These are phyloP conservation scores for Desoria tigrina DNA, from an alignment of 2,888 invertebrate species.

Conservation along the genomic window DNA sequence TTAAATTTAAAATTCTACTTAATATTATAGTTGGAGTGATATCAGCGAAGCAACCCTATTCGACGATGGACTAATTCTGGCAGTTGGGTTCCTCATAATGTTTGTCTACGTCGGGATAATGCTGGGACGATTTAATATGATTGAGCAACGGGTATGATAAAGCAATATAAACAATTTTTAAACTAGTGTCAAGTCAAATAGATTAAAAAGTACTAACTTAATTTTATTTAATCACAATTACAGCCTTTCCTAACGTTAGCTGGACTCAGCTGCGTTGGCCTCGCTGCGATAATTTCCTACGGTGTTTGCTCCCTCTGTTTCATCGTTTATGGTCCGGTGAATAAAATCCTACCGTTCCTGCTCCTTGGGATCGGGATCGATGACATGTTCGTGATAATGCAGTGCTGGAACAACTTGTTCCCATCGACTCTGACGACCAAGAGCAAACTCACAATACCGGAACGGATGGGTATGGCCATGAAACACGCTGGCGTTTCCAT, in stretches of 20 bases:
- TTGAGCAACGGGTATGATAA: conserved; percentile 67
- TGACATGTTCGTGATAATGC: conserved; percentile 81
- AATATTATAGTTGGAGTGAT: conserved; percentile 67
- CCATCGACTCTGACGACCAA: background rate
- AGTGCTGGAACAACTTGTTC: conserved; percentile 68
- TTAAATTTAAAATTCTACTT: conserved; percentile 6
- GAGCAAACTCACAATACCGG: conserved; percentile 59
- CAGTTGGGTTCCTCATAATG: conserved; percentile 70
- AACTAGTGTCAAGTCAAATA: conserved; percentile 2
- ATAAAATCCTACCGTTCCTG: conserved; percentile 77
- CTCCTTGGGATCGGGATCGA: conserved; percentile 76
- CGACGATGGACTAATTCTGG: conserved; percentile 70
- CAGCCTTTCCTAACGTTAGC: conserved; percentile 68
- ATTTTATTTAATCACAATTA: conserved; percentile 48
- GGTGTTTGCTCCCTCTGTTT: conserved; percentile 72
- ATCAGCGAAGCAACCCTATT: conserved; percentile 70
- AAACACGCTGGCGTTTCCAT: conserved; percentile 81
- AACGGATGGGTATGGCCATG: conserved; percentile 69
- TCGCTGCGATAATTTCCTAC: conserved; percentile 71
- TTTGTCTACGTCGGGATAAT: conserved; percentile 72
- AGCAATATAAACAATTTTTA: background rate
- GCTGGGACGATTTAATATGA: conserved; percentile 71
- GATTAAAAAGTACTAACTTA: conserved; percentile 1
- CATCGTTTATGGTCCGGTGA: conserved; percentile 76
- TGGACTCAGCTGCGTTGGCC: conserved; percentile 70